phyloP scores from a whole-genome alignment of 2,113 vertebrate species.

The Muntiacus reevesi region DNA sequence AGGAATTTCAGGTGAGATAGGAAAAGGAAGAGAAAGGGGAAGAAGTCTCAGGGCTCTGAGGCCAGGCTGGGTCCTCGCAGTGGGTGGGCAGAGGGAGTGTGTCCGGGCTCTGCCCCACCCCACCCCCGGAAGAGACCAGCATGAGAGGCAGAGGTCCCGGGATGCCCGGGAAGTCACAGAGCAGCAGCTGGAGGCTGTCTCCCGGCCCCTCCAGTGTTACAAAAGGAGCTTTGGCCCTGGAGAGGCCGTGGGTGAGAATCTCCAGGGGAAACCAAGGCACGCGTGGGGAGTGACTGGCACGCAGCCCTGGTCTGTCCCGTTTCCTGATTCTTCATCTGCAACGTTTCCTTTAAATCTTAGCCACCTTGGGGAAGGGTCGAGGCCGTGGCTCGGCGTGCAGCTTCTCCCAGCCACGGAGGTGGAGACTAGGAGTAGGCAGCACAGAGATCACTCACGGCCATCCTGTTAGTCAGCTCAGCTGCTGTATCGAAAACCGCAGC shows the following conservation, averaged over 20 bases:
- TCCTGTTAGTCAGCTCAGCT: accelerated
- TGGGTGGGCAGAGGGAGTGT: accelerated
- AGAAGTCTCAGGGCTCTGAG: accelerated
- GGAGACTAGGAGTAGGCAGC: accelerated
- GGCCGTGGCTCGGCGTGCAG: accelerated
- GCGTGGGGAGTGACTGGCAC: accelerated
- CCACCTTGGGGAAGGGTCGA: too few relatives aligned
- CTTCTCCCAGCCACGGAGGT: accelerated
- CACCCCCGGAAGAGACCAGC: too few relatives aligned
- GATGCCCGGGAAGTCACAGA: accelerated
- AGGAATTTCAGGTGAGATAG: accelerated
- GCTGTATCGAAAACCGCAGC: accelerated
- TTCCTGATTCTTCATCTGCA: neutral
- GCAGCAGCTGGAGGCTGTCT: accelerated
- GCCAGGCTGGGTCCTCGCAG: neutral
- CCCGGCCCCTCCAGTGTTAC: accelerated
- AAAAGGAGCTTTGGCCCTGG: accelerated
- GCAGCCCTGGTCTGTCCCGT: accelerated
- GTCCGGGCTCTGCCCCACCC: too few relatives aligned
- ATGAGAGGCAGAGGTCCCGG: accelerated
- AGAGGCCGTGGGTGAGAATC: neutral
- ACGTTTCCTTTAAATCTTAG: neutral
- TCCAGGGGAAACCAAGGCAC: neutral
- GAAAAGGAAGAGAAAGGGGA: neutral
- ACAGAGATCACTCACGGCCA: accelerated